phyloP scores from a whole-genome alignment of 2,888 invertebrate genomes.

The Metalampra italica region DNA sequence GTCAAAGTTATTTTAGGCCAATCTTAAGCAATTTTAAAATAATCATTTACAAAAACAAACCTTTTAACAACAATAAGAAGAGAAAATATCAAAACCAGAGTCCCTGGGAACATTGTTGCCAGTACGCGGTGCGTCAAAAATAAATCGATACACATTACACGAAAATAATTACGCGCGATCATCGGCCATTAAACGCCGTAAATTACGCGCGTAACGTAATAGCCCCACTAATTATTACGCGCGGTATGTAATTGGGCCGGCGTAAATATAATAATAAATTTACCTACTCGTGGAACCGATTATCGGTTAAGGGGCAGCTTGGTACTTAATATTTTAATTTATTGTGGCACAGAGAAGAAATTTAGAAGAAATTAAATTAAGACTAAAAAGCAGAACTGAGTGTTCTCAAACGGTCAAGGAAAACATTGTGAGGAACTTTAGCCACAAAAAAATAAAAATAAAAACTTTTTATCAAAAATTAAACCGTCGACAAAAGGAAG shows the following conservation, averaged over 20 bases:
- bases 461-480: too few species aligned
- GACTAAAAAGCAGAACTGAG: too few species aligned
- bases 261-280: conserved; percentile 38
- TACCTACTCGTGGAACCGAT: conserved; percentile 35
- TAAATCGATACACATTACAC: conserved; percentile 33
- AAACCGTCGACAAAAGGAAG: too few species aligned
- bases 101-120: not conserved
- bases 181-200: conserved; percentile 50
- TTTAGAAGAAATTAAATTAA: not conserved
- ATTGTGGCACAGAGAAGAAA: not conserved
- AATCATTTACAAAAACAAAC: too few species aligned
- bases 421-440: too few species aligned
- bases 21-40: too few species aligned
- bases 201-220: conserved; percentile 53
- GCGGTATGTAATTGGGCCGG: conserved; percentile 33
- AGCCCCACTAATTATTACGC: conserved; percentile 43
- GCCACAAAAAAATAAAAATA: too few species aligned
- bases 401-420: too few species aligned
- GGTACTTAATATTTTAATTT: conserved; percentile 1
- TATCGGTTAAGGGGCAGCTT: conserved; percentile 28
- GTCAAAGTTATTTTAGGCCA: too few species aligned
- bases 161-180: conserved; percentile 56
- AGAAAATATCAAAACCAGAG: not conserved
- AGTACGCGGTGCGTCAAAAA: conserved; percentile 4
- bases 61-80: too few species aligned